Evolutionary conservation across 1,140 invertebrate species (phyloP).

Genomic region (Helicoverpa zea): DNA sequence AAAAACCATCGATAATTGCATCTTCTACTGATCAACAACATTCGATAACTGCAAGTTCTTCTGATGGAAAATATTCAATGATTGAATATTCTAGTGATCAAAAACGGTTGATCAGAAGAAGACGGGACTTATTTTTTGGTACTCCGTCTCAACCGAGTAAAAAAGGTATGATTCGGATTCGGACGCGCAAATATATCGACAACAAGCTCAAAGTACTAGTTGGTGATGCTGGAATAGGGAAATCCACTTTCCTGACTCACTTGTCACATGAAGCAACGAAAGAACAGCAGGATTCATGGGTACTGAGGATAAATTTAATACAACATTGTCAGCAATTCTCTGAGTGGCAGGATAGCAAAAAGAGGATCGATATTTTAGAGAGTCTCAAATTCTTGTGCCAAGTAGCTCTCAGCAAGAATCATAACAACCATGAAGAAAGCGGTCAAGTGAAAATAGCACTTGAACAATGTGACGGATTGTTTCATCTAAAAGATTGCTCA

Average conservation of each 20-base stretch:
- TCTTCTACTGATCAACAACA: no score
- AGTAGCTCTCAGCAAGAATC: background rate
- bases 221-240: constrained; percentile 39
- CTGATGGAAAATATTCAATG: no score
- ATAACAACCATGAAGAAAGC: background rate
- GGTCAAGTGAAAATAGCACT: background rate
- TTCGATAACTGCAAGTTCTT: no score
- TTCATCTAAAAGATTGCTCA: background rate
- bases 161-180: background rate
- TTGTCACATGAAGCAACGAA: constrained; percentile 35
- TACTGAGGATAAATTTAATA: constrained; percentile 34
- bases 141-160: no score
- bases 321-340: constrained; percentile 17
- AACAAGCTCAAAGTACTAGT: constrained; percentile 5
- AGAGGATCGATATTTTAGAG: constrained; percentile 12
- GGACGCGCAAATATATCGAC: constrained; percentile 3
- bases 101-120: no score
- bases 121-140: no score
- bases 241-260: constrained; percentile 44
- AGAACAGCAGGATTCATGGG: background rate
- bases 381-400: constrained; percentile 23
- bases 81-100: no score
- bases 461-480: background rate
- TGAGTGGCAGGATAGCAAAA: constrained; percentile 16
- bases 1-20: no score